phyloP scores from a whole-genome alignment of 2,113 vertebrate genomes.

The Nibea coibor region DNA sequence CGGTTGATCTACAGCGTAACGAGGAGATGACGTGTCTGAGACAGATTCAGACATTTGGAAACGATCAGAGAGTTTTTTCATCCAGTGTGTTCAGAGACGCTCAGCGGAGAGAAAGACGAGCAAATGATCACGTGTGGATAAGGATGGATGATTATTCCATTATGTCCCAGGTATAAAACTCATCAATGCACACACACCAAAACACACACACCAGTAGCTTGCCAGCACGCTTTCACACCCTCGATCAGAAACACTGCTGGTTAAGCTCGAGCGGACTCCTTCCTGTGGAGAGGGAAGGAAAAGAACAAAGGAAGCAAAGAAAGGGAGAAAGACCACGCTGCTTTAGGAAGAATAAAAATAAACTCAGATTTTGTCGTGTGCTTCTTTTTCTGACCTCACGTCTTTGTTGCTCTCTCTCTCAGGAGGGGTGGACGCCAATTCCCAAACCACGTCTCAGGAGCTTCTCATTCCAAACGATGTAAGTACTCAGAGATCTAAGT shows the following conservation, averaged over 20 bases:
- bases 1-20: no score
- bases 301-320: not conserved
- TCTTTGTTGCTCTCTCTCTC: constrained; percentile 13
- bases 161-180: constrained; percentile 69
- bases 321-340: not conserved
- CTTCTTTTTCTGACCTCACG: no score
- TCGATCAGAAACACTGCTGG: not conserved
- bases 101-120: constrained; percentile 39
- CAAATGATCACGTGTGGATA: constrained; percentile 53
- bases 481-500: constrained; percentile 52
- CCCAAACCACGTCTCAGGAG: constrained; percentile 93
- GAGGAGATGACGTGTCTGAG: no score
- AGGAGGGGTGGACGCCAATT: constrained; percentile 86
- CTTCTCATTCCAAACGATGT: constrained; percentile 96
- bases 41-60: no score
- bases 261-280: not conserved
- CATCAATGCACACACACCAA: constrained; percentile 48
- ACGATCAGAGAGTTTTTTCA: no score
- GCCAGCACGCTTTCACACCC: not conserved
- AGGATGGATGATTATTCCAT: constrained; percentile 64
- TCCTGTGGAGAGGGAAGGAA: not conserved
- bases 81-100: no score
- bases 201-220: not conserved
- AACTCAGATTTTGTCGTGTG: no score
- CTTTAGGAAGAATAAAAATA: not conserved